Percentiles rank a stretch among this genome's conserved stretches.
Conservation (phyloP, 2,797 vertebrate species). For the Syncerus caffer region DNA sequence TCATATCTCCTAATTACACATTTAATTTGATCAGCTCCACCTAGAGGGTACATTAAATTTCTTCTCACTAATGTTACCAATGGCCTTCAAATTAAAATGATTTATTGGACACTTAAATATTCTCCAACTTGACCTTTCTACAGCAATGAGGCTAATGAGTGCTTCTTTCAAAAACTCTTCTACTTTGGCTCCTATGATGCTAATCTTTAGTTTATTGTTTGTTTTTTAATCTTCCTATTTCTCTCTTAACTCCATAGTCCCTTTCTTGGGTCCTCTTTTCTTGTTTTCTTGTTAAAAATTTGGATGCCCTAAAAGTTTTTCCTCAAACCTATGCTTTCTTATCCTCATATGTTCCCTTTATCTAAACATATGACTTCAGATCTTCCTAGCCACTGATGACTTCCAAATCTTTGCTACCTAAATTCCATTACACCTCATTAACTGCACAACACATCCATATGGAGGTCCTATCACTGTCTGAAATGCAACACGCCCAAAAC, state of each 20-base stretch:
- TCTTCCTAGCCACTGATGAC: no score
- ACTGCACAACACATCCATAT: not conserved
- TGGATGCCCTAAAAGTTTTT: not conserved
- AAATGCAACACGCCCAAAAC: not conserved
- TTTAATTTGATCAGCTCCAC: not conserved
- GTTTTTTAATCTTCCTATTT: not conserved
- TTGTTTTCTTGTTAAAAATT: not conserved
- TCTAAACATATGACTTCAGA: not conserved
- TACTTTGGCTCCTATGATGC: not conserved
- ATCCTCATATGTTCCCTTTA: not conserved
- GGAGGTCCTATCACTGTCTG: not conserved
- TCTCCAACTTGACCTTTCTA: not conserved
- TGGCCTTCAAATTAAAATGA: not conserved
- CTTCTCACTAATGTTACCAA: not conserved
- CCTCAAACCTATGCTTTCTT: not conserved
- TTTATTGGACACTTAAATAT: not conserved
- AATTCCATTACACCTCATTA: not conserved
- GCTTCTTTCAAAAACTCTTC: not conserved
- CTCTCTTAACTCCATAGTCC: not conserved
- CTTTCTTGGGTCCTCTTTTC: not conserved
- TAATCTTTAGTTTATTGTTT: not conserved
- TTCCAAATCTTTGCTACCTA: not conserved
- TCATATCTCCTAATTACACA: not conserved
- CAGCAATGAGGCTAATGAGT: not conserved
- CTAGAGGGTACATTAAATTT: not conserved